Conservation (phyloP, 2,113 vertebrate genomes). For the Cervus canadensis region DNA sequence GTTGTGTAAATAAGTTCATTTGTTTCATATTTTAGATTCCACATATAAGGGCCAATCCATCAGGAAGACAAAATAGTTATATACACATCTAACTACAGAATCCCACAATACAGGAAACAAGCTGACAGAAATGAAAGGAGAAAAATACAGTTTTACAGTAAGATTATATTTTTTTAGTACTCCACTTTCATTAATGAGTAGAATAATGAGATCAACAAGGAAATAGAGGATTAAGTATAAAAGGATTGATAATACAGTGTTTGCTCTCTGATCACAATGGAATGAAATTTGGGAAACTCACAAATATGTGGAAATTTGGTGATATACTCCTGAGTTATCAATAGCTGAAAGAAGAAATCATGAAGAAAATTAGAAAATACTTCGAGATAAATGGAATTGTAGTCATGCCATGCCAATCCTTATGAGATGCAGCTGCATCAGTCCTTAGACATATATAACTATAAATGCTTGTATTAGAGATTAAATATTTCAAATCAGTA, state of each 20-base stretch:
- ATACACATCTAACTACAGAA: background rate
- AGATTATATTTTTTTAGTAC: background rate
- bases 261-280: background rate
- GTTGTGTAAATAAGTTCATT: background rate
- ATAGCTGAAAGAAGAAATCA: background rate
- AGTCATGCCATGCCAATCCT: background rate
- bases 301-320: background rate
- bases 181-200: background rate
- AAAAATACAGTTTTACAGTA: background rate
- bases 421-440: background rate
- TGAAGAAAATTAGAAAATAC: background rate
- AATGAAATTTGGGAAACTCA: background rate
- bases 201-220: background rate
- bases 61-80: background rate
- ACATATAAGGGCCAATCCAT: background rate
- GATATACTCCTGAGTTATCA: background rate
- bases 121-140: background rate
- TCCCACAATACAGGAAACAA: background rate
- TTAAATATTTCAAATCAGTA: background rate
- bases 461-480: background rate
- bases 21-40: background rate
- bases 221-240: background rate
- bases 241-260: background rate
- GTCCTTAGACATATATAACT: background rate
- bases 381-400: background rate